A percentile compares a stretch with the other conserved stretches of the same genome.
phyloP scores from a whole-genome alignment of 2,113 vertebrate genomes.

The Otus sunia region DNA sequence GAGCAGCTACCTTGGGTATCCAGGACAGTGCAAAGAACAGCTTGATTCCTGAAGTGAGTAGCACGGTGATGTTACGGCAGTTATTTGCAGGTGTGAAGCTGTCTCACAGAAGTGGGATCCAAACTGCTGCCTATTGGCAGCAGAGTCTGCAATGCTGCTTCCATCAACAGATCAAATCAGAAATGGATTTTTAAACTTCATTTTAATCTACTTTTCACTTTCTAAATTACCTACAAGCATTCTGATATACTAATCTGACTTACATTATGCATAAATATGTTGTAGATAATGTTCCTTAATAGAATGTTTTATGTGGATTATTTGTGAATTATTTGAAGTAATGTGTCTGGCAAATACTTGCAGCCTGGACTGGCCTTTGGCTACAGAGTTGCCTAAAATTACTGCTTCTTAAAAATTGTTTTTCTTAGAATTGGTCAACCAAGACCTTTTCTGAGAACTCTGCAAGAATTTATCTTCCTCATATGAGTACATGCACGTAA shows the following conservation, averaged over 20 bases:
- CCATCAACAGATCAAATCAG: not conserved
- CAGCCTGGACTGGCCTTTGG: not conserved
- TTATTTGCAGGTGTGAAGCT: not conserved
- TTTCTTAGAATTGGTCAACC: not conserved
- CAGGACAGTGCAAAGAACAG: not conserved
- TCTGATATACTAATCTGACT: not conserved
- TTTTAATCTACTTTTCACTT: not conserved
- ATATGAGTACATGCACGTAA: not conserved
- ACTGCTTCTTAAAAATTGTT: not conserved
- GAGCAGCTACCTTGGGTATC: not conserved
- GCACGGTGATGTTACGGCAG: not conserved
- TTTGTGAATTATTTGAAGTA: not conserved
- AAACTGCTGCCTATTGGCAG: not conserved
- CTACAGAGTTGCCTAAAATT: not conserved
- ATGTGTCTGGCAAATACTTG: not conserved
- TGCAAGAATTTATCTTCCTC: not conserved
- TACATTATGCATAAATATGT: not conserved
- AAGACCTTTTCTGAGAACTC: not conserved
- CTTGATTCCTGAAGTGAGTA: not conserved
- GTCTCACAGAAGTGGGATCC: not conserved
- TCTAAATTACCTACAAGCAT: not conserved
- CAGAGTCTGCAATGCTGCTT: not conserved
- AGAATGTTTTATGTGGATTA: not conserved
- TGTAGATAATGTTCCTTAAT: not conserved
- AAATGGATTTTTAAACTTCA: not conserved